Evolutionary conservation across 2,888 invertebrate species (phyloP).

Genomic region (Drosophila neonasuta): DNA sequence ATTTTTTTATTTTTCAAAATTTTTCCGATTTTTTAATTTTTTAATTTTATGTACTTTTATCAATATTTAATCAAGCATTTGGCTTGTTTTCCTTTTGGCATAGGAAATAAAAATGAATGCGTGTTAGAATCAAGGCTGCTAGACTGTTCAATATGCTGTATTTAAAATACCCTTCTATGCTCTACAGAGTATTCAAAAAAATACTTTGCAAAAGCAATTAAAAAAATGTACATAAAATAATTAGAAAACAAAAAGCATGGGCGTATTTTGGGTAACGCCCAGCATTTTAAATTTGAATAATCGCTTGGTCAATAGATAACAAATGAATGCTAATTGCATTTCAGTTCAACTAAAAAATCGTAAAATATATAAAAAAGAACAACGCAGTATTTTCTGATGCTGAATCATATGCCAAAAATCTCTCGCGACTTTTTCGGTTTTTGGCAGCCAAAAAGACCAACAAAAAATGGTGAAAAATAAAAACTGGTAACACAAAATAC

Average conservation of each 20-base stretch:
- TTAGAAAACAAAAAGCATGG: constrained; percentile 14
- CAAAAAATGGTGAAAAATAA: constrained; percentile 20
- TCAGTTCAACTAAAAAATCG: constrained; percentile 14
- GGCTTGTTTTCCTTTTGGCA: constrained; percentile 7
- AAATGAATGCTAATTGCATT: constrained; percentile 66
- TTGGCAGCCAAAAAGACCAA: constrained; percentile 24
- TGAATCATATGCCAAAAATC: constrained; percentile 55
- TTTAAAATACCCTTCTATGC: neutral
- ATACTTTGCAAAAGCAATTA: neutral
- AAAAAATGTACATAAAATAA: constrained; percentile 6
- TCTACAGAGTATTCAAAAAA: constrained; percentile 4
- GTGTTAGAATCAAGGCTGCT: neutral
- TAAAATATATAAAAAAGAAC: constrained; percentile 4
- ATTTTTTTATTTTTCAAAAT: no score
- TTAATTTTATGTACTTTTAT: constrained; percentile 54
- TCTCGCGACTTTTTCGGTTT: constrained; percentile 21
- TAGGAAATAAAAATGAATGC: constrained; percentile 2
- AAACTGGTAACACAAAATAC: constrained; percentile 40
- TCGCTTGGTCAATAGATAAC: constrained; percentile 47
- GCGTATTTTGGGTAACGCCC: constrained; percentile 49
- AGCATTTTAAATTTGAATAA: constrained; percentile 33
- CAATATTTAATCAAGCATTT: constrained; percentile 65
- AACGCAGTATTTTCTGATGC: constrained; percentile 16
- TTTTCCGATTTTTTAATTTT: no score
- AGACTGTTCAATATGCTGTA: neutral